Base-by-base conservation (phyloP, 1,140 invertebrate genomes). In the Papilio glaucus region DNA sequence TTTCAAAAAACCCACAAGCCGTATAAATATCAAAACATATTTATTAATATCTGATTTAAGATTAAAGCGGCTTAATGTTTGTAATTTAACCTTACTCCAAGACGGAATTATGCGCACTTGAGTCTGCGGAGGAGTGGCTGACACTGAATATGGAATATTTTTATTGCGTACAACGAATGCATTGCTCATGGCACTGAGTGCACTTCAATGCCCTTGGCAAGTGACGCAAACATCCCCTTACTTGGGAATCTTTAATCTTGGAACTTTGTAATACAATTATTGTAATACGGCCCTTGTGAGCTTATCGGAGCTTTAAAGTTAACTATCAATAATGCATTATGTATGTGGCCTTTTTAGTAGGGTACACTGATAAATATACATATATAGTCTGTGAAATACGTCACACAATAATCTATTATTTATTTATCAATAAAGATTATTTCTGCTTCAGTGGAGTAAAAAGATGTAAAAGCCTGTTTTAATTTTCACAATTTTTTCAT, bases 201-300 rank as follows among this genome's bases (percentile, higher is more conserved):
- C 62, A 65, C 37, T 65, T 21, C 15, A 39, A 15, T 39, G 62
- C 15, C 62, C 62, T 65, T 65, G 33, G n/a, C n/a, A n/a, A 4
- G 8, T 10, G 12, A 18, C 39, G 62, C 37, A 39, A 62, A 24
- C 15, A 18, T 12, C n/a, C 26, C n/a, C 15, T 18, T 39, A 65
- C 37, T 24, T 24, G 49, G 49, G 18, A 57, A 24, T 24, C 49
- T 24, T 57, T 24, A 57, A 57, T 24, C 18, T 57, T 24, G n/a
- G n/a, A n/a, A n/a, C n/a, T n/a, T n/a, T n/a, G n/a, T n/a, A n/a
- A n/a, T n/a, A n/a, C n/a, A n/a, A n/a, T n/a, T n/a, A n/a, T n/a
- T n/a, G n/a, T n/a, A n/a, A n/a, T n/a, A n/a, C n/a, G n/a, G n/a
- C n/a, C n/a, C n/a, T n/a, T n/a, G n/a, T n/a, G n/a, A n/a, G n/a